Evolutionary conservation across 2,113 vertebrate species (phyloP).

Genomic region (Lichenostomus cassidix): DNA sequence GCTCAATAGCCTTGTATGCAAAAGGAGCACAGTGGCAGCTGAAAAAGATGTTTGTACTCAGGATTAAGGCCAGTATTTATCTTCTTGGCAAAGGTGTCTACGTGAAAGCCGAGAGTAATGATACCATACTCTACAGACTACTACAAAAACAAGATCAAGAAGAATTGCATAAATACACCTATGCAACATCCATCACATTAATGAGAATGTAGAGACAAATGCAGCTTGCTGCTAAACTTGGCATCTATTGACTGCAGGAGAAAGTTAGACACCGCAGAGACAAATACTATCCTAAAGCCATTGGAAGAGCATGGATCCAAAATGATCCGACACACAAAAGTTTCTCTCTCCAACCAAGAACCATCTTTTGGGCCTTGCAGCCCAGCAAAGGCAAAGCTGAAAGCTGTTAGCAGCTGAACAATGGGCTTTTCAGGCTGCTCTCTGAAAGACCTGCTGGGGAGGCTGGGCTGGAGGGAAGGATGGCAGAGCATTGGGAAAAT

Average conservation of each 20-base stretch:
- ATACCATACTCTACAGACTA: constrained; percentile 15
- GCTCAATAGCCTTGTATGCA: not conserved
- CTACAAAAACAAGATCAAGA: constrained; percentile 60
- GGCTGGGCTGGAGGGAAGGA: not conserved
- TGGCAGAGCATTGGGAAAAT: not conserved
- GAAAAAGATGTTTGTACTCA: constrained; percentile 25
- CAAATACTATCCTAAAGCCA: constrained; percentile 7
- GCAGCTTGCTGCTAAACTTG: not conserved
- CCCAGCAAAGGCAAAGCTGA: not conserved
- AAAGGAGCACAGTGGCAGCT: constrained; percentile 8
- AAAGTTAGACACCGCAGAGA: not conserved
- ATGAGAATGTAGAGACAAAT: constrained; percentile 16
- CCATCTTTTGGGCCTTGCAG: not conserved
- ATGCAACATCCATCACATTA: constrained; percentile 21
- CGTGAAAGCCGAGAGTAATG: constrained; percentile 35
- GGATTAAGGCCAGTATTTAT: constrained; percentile 46
- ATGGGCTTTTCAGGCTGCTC: not conserved
- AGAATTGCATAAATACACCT: constrained; percentile 52
- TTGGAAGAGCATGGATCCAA: not conserved
- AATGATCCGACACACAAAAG: not conserved
- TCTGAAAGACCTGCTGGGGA: not conserved
- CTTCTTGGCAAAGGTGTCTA: constrained; percentile 43
- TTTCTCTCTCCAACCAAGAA: not conserved
- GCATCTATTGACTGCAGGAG: constrained; percentile 25
- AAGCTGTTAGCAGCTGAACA: not conserved